A percentile compares a stretch with the other conserved stretches of the same genome.
Conservation (phyloP, 2,888 invertebrate genomes). For the Branchipolynoe longqiensis region DNA sequence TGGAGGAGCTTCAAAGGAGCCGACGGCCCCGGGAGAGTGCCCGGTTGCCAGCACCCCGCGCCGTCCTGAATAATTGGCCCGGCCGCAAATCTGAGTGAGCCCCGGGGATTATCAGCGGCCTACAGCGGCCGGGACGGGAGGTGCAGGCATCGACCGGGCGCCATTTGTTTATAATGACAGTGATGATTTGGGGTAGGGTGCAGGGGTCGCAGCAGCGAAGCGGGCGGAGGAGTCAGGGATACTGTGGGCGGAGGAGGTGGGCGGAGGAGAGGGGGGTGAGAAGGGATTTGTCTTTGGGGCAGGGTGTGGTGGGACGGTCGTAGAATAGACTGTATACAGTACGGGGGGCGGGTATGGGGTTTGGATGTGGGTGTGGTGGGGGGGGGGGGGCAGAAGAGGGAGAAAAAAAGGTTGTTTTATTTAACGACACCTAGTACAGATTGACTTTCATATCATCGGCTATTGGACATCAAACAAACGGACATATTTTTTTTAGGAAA, state of each 20-base stretch:
- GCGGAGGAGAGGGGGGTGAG: background rate
- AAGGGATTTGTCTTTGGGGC: background rate
- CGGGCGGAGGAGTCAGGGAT: background rate
- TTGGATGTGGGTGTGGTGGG: too few species aligned
- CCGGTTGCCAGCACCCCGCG: background rate
- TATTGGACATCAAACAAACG: too few species aligned
- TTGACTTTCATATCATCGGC: too few species aligned
- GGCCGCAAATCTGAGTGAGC: background rate
- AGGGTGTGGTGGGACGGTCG: background rate
- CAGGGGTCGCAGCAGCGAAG: conserved; percentile 6
- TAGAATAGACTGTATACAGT: too few species aligned
- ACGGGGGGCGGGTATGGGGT: too few species aligned
- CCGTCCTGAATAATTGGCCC: conserved; percentile 14
- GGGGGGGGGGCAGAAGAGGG: too few species aligned
- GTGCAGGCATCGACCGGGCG: conserved; percentile 3
- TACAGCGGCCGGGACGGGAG: conserved; percentile 11
- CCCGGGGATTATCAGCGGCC: conserved; percentile 18
- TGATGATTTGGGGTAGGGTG: conserved; percentile 36
- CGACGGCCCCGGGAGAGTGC: background rate
- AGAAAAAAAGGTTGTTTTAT: too few species aligned
- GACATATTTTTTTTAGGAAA: too few species aligned
- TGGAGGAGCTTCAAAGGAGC: conserved; percentile 21
- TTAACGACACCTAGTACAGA: too few species aligned
- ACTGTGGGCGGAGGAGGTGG: background rate
- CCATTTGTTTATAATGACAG: conserved; percentile 40